These are phyloP conservation scores for Cosmia pyralina DNA, from an alignment of 2,888 invertebrate genomes.

Conservation along the genomic window DNA sequence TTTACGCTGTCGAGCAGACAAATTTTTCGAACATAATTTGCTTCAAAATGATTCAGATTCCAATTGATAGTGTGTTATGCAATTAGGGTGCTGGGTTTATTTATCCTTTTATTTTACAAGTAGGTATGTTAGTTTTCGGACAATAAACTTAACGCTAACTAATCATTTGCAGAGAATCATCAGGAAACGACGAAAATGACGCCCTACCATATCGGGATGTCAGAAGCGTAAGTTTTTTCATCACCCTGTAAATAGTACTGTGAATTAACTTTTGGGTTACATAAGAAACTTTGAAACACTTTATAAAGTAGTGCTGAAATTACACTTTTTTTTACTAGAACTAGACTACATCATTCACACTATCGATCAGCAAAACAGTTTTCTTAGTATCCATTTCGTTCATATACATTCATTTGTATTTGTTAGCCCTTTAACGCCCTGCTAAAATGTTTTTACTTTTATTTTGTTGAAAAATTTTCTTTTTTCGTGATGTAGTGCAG, in stretches of 20 bases:
- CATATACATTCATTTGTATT: conserved; percentile 50
- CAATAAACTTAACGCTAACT: conserved; percentile 51
- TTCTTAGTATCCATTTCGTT: conserved; percentile 38
- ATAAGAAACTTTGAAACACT: conserved; percentile 36
- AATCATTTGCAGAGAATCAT: conserved; percentile 92
- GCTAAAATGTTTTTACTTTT: not conserved
- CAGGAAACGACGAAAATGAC: conserved; percentile 97
- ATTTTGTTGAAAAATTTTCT: not conserved
- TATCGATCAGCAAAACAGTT: conserved; percentile 37
- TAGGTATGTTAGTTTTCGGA: not conserved
- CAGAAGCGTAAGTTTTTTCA: conserved; percentile 94
- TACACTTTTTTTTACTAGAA: conserved; percentile 51
- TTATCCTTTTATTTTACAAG: too few relatives aligned
- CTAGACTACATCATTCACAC: conserved; percentile 48
- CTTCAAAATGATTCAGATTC: too few relatives aligned
- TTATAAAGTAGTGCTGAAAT: conserved; percentile 54
- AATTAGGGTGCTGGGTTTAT: too few relatives aligned
- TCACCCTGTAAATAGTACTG: conserved; percentile 24
- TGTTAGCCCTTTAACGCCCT: conserved; percentile 14
- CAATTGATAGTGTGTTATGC: too few relatives aligned
- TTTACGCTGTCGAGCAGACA: too few relatives aligned
- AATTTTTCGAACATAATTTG: too few relatives aligned
- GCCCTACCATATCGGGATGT: conserved; percentile 95
- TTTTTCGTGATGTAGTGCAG: not conserved
- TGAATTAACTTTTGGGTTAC: conserved; percentile 40